phyloP scores from a whole-genome alignment of 2,113 vertebrate species.

The Dicentrarchus labrax region DNA sequence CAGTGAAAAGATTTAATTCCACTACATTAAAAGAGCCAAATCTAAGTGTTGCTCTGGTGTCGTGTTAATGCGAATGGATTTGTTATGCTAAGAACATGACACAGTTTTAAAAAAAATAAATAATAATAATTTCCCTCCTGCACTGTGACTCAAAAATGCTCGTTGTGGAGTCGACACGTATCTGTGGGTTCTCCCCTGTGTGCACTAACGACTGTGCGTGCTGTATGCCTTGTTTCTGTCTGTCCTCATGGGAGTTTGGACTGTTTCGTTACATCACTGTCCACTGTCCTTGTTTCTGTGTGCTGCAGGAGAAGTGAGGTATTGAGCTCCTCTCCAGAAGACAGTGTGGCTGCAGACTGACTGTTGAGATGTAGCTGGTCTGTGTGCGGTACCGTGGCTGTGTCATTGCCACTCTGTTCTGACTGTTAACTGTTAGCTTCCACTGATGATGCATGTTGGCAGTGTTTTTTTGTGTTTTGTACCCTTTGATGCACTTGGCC shows the following conservation, averaged over 20 bases:
- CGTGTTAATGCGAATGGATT: conserved; percentile 61
- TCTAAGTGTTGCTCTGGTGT: conserved; percentile 59
- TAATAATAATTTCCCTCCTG: conserved; percentile 48
- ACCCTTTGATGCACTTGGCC: conserved; percentile 74
- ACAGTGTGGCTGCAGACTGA: conserved; percentile 60
- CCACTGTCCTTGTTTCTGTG: conserved; percentile 73
- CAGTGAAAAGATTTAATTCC: conserved; percentile 56
- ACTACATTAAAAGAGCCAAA: conserved; percentile 54
- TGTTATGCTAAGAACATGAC: conserved; percentile 60
- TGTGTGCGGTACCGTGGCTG: conserved; percentile 68
- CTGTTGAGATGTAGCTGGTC: conserved; percentile 58
- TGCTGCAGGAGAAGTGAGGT: conserved; percentile 58
- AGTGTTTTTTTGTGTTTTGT: conserved; percentile 70
- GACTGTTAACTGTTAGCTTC: conserved; percentile 77
- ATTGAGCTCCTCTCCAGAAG: conserved; percentile 47
- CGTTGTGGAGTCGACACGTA: conserved; percentile 56
- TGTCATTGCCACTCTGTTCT: conserved; percentile 68
- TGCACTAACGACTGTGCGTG: conserved; percentile 72
- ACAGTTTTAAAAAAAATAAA: conserved; percentile 17
- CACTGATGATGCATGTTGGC: conserved; percentile 79
- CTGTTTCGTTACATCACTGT: conserved; percentile 64
- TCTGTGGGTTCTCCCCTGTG: conserved; percentile 58
- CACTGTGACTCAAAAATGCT: conserved; percentile 77
- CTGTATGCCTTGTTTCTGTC: conserved; percentile 70
- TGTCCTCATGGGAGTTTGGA: conserved; percentile 74